phyloP scores from a whole-genome alignment of 2,888 invertebrate species.

The Leptinotarsa tumamoca region DNA sequence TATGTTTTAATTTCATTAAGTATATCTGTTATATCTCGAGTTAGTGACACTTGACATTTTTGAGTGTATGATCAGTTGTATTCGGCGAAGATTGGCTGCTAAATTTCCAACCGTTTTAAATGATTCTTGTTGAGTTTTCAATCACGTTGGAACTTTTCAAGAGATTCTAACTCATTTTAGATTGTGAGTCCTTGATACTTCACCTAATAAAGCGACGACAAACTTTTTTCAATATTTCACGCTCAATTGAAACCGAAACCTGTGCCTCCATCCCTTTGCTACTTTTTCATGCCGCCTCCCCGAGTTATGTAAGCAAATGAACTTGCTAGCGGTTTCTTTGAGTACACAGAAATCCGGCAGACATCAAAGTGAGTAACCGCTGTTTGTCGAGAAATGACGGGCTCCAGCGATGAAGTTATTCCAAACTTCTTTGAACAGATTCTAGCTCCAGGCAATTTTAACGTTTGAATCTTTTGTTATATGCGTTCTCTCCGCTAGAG shows the following conservation, averaged over 20 bases:
- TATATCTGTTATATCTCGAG: no score
- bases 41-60: no score
- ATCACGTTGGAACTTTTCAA: no score
- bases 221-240: not conserved
- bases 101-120: no score
- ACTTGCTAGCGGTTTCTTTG: constrained; percentile 14
- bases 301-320: not conserved
- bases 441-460: not conserved
- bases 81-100: no score
- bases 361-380: constrained; percentile 4
- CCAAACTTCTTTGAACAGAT: not conserved
- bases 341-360: constrained; percentile 10
- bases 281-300: not conserved
- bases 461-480: not conserved
- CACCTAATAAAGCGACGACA: no score
- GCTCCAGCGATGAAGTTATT: constrained; percentile 2
- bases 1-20: no score
- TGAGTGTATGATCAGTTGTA: no score
- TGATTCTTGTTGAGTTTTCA: no score
- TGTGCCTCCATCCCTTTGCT: no score
- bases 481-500: not conserved
- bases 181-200: no score
- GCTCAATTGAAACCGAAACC: not conserved
- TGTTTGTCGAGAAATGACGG: not conserved
- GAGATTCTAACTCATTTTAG: no score